Evolutionary conservation across 1,140 invertebrate genomes (phyloP).

Genomic region (Steinernema khuongi): DNA sequence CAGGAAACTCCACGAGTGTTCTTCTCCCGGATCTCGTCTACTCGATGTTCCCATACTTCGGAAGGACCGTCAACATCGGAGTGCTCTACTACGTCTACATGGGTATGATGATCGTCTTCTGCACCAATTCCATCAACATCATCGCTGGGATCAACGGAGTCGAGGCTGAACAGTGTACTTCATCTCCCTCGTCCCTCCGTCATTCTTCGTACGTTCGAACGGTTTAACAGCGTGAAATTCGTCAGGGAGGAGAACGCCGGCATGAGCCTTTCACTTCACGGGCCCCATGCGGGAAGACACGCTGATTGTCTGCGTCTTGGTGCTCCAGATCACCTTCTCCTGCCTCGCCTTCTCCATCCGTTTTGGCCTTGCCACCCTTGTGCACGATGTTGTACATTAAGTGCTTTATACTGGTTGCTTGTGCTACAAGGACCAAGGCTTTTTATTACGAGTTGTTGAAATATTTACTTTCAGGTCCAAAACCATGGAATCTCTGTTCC

Average conservation of each 20-base stretch:
- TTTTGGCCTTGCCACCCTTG: constrained; percentile 39
- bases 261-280: constrained; percentile 70
- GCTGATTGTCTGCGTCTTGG: constrained; percentile 71
- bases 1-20: constrained; percentile 83
- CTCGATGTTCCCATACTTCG: constrained; percentile 69
- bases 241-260: constrained; percentile 61
- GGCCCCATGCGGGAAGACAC: constrained; percentile 79
- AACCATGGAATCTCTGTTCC: too few relatives aligned
- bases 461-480: too few relatives aligned
- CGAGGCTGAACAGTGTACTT: constrained; percentile 86
- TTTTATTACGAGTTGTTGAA: too few relatives aligned
- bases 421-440: too few relatives aligned
- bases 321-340: constrained; percentile 66
- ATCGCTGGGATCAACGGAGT: constrained; percentile 95
- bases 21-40: constrained; percentile 77
- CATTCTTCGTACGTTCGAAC: constrained; percentile 68
- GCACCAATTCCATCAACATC: constrained; percentile 99
- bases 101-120: constrained; percentile 96
- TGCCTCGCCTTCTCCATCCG: constrained; percentile 43
- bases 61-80: constrained; percentile 67
- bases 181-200: constrained; percentile 88
- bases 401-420: too few relatives aligned
- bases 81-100: constrained; percentile 93
- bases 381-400: constrained; percentile 48
- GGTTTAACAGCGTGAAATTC: constrained; percentile 68